These are phyloP conservation scores for Pheosia tremula DNA, from an alignment of 2,888 invertebrate genomes.

Conservation along the genomic window DNA sequence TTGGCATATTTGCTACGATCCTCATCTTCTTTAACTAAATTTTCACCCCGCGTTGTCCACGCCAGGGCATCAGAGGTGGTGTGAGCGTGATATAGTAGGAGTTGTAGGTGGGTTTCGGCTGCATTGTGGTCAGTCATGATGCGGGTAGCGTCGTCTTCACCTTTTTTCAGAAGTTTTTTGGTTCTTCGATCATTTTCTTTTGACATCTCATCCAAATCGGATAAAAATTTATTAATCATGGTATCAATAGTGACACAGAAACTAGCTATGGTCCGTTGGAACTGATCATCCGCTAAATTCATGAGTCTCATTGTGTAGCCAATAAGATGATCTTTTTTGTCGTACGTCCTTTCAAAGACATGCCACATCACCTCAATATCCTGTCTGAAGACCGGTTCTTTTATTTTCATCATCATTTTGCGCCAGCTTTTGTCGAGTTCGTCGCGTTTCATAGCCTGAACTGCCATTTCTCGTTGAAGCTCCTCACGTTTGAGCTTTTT, in stretches of 20 bases:
- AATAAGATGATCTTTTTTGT: conserved; percentile 86
- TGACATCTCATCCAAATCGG: conserved; percentile 62
- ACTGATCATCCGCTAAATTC: conserved; percentile 86
- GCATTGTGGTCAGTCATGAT: conserved; percentile 61
- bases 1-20: conserved; percentile 61
- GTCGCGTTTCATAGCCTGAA: conserved; percentile 54
- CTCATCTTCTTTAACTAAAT: conserved; percentile 74
- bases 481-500: conserved; percentile 62
- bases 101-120: conserved; percentile 73
- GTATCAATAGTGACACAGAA: conserved; percentile 86
- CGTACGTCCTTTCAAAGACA: conserved; percentile 80
- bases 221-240: conserved; percentile 80
- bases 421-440: conserved; percentile 68
- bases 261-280: conserved; percentile 85
- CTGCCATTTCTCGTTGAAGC: conserved; percentile 65
- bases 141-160: conserved; percentile 50
- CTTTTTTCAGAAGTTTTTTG: conserved; percentile 49
- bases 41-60: conserved; percentile 73
- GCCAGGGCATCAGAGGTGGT: conserved; percentile 62
- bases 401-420: conserved; percentile 70
- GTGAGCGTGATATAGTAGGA: conserved; percentile 65
- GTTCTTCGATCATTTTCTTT: conserved; percentile 61
- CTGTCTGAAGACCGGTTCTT: conserved; percentile 69
- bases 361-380: conserved; percentile 74
- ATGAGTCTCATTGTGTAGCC: conserved; percentile 82